These are phyloP conservation scores for Syngnathus scovelli DNA, from an alignment of 2,113 vertebrate species.

Conservation along the genomic window DNA sequence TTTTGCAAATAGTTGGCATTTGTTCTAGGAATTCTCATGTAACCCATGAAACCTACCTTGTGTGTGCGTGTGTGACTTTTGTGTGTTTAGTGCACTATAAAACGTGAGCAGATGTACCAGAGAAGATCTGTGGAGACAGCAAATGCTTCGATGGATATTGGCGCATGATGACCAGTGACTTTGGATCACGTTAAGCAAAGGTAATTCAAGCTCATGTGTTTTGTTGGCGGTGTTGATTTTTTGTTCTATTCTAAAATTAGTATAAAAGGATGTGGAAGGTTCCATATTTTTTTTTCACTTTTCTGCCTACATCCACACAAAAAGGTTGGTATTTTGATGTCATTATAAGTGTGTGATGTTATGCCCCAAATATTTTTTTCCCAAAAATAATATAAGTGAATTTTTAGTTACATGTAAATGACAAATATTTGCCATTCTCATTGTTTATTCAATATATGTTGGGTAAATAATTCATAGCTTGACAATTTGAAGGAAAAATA, in stretches of 20 bases:
- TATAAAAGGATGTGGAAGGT: not conserved
- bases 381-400: not conserved
- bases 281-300: not conserved
- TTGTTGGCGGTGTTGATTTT: not conserved
- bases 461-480: not conserved
- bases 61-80: constrained; percentile 21
- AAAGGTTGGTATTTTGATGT: not conserved
- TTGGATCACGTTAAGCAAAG: constrained; percentile 12
- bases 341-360: not conserved
- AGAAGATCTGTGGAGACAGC: not conserved
- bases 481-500: not conserved
- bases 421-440: not conserved
- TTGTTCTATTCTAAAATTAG: not conserved
- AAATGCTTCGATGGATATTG: constrained; percentile 9
- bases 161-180: constrained; percentile 6
- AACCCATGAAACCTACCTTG: constrained; percentile 31
- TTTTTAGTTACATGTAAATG: not conserved
- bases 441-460: not conserved
- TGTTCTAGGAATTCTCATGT: constrained; percentile 15
- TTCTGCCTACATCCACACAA: not conserved
- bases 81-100: constrained; percentile 23
- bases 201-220: constrained; percentile 16
- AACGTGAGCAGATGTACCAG: constrained; percentile 23
- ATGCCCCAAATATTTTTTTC: not conserved
- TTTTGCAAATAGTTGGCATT: not conserved